Evolutionary conservation across 2,113 vertebrate genomes (phyloP), one percentile per base, ranked within the genome.

Genomic region (Edolisoma coerulescens): DNA sequence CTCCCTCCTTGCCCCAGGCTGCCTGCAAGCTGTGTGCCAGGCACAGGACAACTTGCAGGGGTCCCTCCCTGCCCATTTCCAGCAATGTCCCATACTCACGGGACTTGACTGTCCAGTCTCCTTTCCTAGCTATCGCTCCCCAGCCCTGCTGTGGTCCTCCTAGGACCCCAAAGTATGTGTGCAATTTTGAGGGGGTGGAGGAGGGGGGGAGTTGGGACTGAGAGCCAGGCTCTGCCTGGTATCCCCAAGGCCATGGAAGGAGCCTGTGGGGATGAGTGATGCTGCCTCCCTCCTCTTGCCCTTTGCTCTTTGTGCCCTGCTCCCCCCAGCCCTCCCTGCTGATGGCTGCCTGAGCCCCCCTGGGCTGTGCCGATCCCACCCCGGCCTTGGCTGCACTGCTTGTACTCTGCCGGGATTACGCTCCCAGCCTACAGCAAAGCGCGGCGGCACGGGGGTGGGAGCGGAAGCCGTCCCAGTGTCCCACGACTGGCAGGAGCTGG

Each of bases 301-400:
- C 84, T 84, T 85, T 53, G 95, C 87, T 97, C 26, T 89, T 65
- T 94, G 84, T 84, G 27, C 90, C 92, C 85, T 93, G 93, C 81
- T 93, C 47, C 24, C 35, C 74, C 78, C 35, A 87, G 96, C 74
- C 81, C 84, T 95, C 92, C 83, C 67, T 3, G 95, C 88, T 90
- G 81, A 89, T 21, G 7, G 76, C 92, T 93, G 90, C 93, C 83
- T 94, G 87, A 93, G 59, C 49, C 57, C 56, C 65, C 41, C 47
- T 7, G 16, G 86, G 90, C 92, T 95, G 84, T 52, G 6, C 75
- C 84, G 35, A 59, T 49, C 35, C 84, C n/a, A 12, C 57, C 74
- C 57, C 1, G 1, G 95, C 95, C 91, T 96, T 96, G 89, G 95
- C 95, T 97, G 96, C 90, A 49, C 88, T 61, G 96, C 96, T 96